Base-by-base conservation (phyloP, 2,888 invertebrate genomes). In the Monoplex corrugatus region DNA sequence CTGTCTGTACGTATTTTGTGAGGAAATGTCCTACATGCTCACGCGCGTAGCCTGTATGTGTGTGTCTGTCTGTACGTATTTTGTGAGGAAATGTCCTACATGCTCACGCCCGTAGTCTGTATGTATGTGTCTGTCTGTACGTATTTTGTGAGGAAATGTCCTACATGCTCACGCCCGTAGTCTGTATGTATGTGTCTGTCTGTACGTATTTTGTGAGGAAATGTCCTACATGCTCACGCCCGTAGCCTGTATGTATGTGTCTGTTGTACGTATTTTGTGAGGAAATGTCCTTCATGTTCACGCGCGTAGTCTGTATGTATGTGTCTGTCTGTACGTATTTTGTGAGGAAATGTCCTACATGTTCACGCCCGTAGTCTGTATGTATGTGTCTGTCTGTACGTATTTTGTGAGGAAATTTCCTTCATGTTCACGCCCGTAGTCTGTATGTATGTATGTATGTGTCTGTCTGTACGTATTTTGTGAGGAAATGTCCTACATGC, bases 391-490 rank as follows among this genome's bases (percentile, higher is more conserved):
- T 72, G 5, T 72, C 32, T 72, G 35, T 72, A 3, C 35, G 6
- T 72, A 3, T 72, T 72, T 6, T 72, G 35, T 72, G 35, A n/a
- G n/a, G 50, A 19, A 50, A 50, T 50, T 13, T 19, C 23, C 40
- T 38, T 3, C 23, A 13, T 80, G 78, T 80, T 13, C 40, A 19
- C 40, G 40, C 40, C 16, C 40, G 40, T 80, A 19, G 78, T 43
- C 16, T 80, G 43, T 80, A 2, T 57, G 38, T 80, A 8, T 50
- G 38, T 50, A 32, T 87, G n/a, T 63, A 40, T 57, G 28, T 80
- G 80, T 50, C n/a, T 57, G 80, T 57, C 28, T 80, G 80, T 80
- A 28, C 43, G 43, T 80, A 1, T 80, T 40, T 19, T 80, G 78
- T 43, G 40, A 40, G 78, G 8, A 2, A 19, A 23, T 80, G 78